Base-by-base conservation (phyloP, 2,888 invertebrate species). In the Ophioninae sp. region DNA sequence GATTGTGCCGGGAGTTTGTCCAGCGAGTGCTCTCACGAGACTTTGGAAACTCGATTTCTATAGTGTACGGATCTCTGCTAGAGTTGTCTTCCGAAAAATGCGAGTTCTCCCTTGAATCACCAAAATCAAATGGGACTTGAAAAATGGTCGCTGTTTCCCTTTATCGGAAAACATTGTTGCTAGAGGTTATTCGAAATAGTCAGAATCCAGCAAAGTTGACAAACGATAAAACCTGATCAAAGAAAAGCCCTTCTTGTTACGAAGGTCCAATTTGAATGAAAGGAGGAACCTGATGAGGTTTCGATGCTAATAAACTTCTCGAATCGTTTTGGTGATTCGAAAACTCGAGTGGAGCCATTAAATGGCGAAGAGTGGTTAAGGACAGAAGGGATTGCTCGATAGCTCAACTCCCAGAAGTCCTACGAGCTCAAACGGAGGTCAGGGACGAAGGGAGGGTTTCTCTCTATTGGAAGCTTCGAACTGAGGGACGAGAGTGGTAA, bases 11-110 rank as follows among this genome's bases (percentile, higher is more conserved):
- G 30, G 68, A 23, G 6, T 30, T 77, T 30, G 20, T 30, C 30
- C 77, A 30, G n/a, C n/a, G 44, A n/a, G 44, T 68, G n/a, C 68
- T 79, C 10, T 84, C 85, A 1, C 76, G 77, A n/a, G 82, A 81
- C 75, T 88, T 87, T 1, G 90, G 90, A 61, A 91, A 81, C 75
- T 90, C 88, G 73, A 91, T 90, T 75, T 91, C 88, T 68, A 91
- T 90, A 1, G 88, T 88, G 56, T 89, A 91, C 7, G 90, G 90
- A 23, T 87, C 85, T 2, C 88, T 85, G 0, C 10, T 63, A 7
- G 58, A 39, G 30, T 80, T 30, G 72, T 81, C 79, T 23, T 41
- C 22, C 20, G 67, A 69, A 68, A 74, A 79, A 61, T 81, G 74
- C n/a, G 83, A 74, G 56, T 75, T 74, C 37, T 87, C 80, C 82